phyloP scores from a whole-genome alignment of 1,140 invertebrate genomes.

The Hyles vespertilio region DNA sequence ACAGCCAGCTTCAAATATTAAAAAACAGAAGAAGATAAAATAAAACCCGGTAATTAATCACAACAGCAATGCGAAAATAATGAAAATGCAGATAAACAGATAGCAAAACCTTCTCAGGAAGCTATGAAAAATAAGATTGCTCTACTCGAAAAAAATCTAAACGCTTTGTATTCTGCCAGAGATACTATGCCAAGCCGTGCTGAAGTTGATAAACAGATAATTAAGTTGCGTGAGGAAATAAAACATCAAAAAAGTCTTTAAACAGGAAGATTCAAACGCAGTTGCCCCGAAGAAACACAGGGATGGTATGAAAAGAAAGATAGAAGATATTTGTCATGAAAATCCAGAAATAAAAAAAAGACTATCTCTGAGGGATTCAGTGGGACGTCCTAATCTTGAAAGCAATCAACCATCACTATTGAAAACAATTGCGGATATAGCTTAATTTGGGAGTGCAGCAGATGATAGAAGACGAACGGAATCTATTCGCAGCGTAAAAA shows the following conservation, averaged over 20 bases:
- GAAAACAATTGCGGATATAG: slow-evolving; percentile 40
- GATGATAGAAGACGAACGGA: slow-evolving; percentile 34
- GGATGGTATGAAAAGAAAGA: slow-evolving; percentile 20
- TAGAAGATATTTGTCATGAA: slow-evolving; percentile 24
- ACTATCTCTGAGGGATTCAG: slow-evolving; percentile 22
- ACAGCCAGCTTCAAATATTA: slow-evolving; percentile 21
- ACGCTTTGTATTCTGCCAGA: slow-evolving; percentile 21
- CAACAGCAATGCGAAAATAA: slow-evolving; percentile 26
- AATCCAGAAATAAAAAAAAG: slow-evolving; percentile 22
- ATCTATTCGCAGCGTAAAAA: slow-evolving; percentile 18
- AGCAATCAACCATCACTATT: slow-evolving; percentile 30
- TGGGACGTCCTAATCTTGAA: slow-evolving; percentile 25
- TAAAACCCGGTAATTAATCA: slow-evolving; percentile 22
- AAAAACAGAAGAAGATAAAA: slow-evolving; percentile 26
- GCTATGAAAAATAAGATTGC: slow-evolving; percentile 30
- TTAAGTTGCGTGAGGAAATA: slow-evolving; percentile 22
- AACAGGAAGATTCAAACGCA: slow-evolving; percentile 31
- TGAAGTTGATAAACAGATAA: slow-evolving; percentile 33
- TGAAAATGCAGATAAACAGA: slow-evolving; percentile 23
- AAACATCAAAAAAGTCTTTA: slow-evolving; percentile 33
- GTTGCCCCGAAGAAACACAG: slow-evolving; percentile 22
- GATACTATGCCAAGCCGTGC: slow-evolving; percentile 28
- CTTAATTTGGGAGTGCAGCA: slow-evolving; percentile 42
- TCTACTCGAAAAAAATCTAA: slow-evolving; percentile 30
- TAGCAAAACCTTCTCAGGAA: slow-evolving; percentile 36